Evolutionary conservation across 2,888 invertebrate genomes (phyloP).

Genomic region (Aleiodes alternator): DNA sequence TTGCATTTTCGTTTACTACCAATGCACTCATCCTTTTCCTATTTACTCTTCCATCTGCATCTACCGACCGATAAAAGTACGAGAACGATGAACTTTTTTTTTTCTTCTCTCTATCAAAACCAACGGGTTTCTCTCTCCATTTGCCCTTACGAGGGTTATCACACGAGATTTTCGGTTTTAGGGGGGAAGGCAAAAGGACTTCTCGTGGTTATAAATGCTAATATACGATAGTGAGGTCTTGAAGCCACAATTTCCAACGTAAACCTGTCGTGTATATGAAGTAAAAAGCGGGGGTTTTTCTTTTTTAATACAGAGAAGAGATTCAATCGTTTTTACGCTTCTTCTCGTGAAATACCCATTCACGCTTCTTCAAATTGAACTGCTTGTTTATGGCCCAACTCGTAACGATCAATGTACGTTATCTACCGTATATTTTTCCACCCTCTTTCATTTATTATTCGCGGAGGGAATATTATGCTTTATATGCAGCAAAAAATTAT

Average conservation of each 20-base stretch:
- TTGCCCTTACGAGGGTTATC: constrained; percentile 59
- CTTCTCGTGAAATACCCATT: constrained; percentile 49
- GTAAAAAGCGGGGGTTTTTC: constrained; percentile 34
- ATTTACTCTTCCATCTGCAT: constrained; percentile 30
- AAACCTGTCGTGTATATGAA: constrained; percentile 17
- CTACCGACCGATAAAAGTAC: constrained; percentile 13
- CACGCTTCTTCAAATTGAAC: constrained; percentile 38
- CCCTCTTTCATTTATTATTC: constrained; percentile 29
- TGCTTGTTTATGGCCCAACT: constrained; percentile 16
- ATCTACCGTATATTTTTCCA: constrained; percentile 1
- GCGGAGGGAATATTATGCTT: background rate
- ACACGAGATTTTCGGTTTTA: constrained; percentile 57
- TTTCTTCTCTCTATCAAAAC: constrained; percentile 35
- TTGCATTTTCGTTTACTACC: constrained; percentile 64
- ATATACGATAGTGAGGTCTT: constrained; percentile 59
- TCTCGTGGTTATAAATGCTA: constrained; percentile 69
- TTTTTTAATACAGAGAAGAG: constrained; percentile 35
- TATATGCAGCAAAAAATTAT: background rate
- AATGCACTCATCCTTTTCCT: constrained; percentile 12
- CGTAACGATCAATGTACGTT: constrained; percentile 20
- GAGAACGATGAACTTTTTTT: constrained; percentile 30
- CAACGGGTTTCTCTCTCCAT: constrained; percentile 46
- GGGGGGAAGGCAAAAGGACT: constrained; percentile 45
- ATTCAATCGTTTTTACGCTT: constrained; percentile 54
- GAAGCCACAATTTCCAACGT: constrained; percentile 4